Conservation (phyloP, 1,140 invertebrate genomes). For the Nasonia longicornis region DNA sequence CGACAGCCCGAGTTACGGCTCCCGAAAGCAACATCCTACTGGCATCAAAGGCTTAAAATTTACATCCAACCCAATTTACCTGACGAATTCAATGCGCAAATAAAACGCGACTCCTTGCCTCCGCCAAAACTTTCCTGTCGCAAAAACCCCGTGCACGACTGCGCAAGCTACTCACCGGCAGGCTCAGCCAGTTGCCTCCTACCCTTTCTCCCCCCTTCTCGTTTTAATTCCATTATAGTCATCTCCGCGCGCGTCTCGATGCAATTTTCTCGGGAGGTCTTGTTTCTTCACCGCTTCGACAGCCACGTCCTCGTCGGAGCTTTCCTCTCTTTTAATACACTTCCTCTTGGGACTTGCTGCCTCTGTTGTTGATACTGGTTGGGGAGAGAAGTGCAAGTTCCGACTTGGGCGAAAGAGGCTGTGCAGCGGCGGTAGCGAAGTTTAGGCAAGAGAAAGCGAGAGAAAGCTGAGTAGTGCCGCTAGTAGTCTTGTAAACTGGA, state of each 20-base stretch:
- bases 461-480: background rate
- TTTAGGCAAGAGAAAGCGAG: background rate
- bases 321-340: conserved; percentile 14
- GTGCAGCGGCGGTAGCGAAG: background rate
- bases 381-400: background rate
- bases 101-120: background rate
- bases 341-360: conserved; percentile 21
- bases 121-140: background rate
- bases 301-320: background rate
- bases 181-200: conserved; percentile 52
- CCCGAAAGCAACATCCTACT: background rate
- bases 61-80: background rate
- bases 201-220: conserved; percentile 47
- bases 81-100: background rate
- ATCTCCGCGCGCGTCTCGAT: conserved; percentile 55
- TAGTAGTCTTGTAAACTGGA: conserved; percentile 7
- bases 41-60: background rate
- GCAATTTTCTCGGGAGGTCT: conserved; percentile 56
- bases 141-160: background rate
- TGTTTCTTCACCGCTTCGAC: conserved; percentile 15
- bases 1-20: background rate
- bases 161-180: background rate
- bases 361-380: conserved; percentile 22
- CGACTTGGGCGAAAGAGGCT: background rate
- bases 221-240: conserved; percentile 64